phyloP scores from a whole-genome alignment of 1,140 invertebrate genomes.

The Trypoxylus dichotomus region DNA sequence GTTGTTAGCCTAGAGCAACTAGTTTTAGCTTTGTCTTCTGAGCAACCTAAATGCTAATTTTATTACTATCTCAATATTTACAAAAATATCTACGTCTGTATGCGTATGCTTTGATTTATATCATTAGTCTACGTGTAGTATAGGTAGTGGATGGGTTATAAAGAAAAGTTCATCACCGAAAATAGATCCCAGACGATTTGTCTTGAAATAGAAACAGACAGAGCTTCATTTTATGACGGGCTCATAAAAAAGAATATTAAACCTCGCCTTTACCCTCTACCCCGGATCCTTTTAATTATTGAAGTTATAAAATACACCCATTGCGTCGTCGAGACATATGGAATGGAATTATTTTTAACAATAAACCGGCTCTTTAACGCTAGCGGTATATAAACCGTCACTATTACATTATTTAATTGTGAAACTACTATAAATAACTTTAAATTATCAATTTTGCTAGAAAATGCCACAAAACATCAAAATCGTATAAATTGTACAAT shows the following conservation, averaged over 20 bases:
- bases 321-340: not conserved
- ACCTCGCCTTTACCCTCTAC: not conserved
- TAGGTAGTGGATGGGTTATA: not conserved
- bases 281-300: not conserved
- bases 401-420: no score
- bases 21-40: not conserved
- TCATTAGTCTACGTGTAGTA: not conserved
- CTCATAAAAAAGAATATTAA: conserved; percentile 20
- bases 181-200: conserved; percentile 14
- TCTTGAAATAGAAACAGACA: not conserved
- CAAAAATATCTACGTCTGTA: not conserved
- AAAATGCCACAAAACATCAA: no score
- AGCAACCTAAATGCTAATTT: not conserved
- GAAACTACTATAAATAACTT: no score
- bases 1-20: not conserved
- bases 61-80: not conserved
- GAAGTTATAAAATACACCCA: not conserved
- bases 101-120: not conserved
- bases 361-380: no score
- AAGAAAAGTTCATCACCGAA: not conserved
- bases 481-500: no score
- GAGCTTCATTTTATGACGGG: not conserved
- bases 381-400: no score
- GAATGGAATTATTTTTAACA: no score
- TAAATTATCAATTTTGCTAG: no score